phyloP scores from a whole-genome alignment of 2,797 vertebrate genomes.

The Carapus acus region DNA sequence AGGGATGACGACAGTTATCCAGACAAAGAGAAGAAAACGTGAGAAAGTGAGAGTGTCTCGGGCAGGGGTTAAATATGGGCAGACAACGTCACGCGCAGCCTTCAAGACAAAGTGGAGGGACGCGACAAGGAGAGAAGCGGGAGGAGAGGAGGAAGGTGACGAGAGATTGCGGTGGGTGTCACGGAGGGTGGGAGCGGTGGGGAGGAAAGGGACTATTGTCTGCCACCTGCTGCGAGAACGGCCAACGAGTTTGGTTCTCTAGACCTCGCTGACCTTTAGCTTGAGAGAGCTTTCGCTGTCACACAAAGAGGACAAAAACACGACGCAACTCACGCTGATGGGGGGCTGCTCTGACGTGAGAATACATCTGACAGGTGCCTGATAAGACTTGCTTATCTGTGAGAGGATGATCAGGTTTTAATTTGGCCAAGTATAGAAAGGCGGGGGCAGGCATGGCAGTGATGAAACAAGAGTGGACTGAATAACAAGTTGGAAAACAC shows the following conservation, averaged over 20 bases:
- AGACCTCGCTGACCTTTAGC: conserved; percentile 30
- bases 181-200: too few relatives aligned
- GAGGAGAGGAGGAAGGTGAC: not conserved
- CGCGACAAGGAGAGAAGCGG: conserved; percentile 1
- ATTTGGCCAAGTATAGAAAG: too few relatives aligned
- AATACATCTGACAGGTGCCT: conserved; percentile 1
- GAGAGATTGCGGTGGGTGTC: not conserved
- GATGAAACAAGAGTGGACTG: too few relatives aligned
- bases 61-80: conserved; percentile 40
- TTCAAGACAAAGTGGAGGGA: conserved; percentile 2
- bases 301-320: conserved; percentile 1
- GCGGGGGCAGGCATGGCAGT: too few relatives aligned
- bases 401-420: not conserved
- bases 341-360: not conserved
- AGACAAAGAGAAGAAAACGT: conserved; percentile 59
- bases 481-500: too few relatives aligned
- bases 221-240: conserved; percentile 22
- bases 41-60: conserved; percentile 31
- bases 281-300: conserved; percentile 7
- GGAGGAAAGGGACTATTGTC: conserved; percentile 33
- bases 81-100: conserved; percentile 15
- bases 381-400: not conserved
- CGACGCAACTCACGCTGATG: not conserved
- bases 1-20: conserved; percentile 20
- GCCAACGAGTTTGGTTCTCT: conserved; percentile 33